Percentiles rank a stretch among this genome's conserved stretches.
These are phyloP conservation scores for Anseranas semipalmata DNA, from an alignment of 2,113 vertebrate species.

Conservation along the genomic window DNA sequence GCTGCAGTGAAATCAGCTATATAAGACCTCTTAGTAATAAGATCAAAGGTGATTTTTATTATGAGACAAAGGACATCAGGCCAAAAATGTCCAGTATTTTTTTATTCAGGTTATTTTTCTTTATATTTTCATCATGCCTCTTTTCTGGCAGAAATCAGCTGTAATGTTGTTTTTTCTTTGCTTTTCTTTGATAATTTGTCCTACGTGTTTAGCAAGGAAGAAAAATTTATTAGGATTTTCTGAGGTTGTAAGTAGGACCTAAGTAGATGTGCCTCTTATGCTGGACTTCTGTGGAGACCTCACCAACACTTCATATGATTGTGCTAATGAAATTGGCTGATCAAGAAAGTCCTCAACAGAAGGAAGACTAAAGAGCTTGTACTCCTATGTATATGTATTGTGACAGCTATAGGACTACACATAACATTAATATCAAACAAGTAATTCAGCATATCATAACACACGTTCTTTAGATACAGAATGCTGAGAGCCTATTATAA, in stretches of 20 bases:
- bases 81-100: neutral
- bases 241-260: neutral
- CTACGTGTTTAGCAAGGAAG: neutral
- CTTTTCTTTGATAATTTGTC: neutral
- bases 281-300: neutral
- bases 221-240: neutral
- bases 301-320: rapidly evolving
- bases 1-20: neutral
- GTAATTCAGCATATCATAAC: rapidly evolving
- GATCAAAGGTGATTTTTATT: neutral
- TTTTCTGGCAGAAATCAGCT: neutral
- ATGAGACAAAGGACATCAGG: neutral
- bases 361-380: neutral
- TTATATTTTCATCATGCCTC: neutral
- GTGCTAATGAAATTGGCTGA: rapidly evolving
- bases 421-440: neutral
- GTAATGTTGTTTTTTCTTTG: neutral
- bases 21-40: neutral
- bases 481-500: neutral
- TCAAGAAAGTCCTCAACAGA: neutral
- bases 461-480: neutral
- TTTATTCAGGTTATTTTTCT: neutral
- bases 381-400: rapidly evolving
- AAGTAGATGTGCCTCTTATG: neutral
- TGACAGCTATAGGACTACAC: neutral